Percentiles rank a stretch among this genome's conserved stretches.
These are phyloP conservation scores for Drusus annulatus DNA, from an alignment of 1,140 invertebrate species.

Conservation along the genomic window DNA sequence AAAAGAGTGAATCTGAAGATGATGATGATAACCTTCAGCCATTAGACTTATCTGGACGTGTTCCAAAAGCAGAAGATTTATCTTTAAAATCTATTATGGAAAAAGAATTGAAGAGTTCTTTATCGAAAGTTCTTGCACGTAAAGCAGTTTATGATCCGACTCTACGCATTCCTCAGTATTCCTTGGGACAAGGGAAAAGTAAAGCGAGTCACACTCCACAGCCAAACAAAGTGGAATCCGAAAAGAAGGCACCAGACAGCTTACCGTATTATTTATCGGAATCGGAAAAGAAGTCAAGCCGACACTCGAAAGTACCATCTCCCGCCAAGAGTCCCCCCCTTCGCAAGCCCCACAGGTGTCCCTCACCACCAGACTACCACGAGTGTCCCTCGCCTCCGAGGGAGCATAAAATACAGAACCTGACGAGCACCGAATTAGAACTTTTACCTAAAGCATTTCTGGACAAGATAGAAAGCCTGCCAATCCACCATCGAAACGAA, in stretches of 20 bases:
- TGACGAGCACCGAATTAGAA: slow-evolving; percentile 33
- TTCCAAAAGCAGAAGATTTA: slow-evolving; percentile 51
- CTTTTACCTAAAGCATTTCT: slow-evolving; percentile 30
- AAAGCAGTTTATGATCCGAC: slow-evolving; percentile 56
- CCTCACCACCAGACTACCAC: not conserved
- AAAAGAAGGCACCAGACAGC: not conserved
- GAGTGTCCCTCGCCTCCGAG: not conserved
- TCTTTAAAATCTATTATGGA: slow-evolving; percentile 47
- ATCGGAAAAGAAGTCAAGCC: not conserved
- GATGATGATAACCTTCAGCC: slow-evolving; percentile 47
- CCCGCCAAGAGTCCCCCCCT: not conserved
- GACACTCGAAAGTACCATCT: too few relatives aligned
- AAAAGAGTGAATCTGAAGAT: not conserved
- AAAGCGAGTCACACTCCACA: not conserved
- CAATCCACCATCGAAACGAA: slow-evolving; percentile 42
- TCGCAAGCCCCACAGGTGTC: not conserved
- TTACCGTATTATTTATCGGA: not conserved
- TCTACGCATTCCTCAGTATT: slow-evolving; percentile 53
- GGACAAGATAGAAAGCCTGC: slow-evolving; percentile 45
- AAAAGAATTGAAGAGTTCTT: slow-evolving; percentile 24
- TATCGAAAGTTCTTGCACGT: slow-evolving; percentile 3
- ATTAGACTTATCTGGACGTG: slow-evolving; percentile 48
- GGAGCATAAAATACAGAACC: slow-evolving; percentile 8
- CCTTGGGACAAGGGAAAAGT: not conserved
- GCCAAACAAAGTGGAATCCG: not conserved